Conservation (phyloP, 2,888 invertebrate species). For the Athrips mouffetella region DNA sequence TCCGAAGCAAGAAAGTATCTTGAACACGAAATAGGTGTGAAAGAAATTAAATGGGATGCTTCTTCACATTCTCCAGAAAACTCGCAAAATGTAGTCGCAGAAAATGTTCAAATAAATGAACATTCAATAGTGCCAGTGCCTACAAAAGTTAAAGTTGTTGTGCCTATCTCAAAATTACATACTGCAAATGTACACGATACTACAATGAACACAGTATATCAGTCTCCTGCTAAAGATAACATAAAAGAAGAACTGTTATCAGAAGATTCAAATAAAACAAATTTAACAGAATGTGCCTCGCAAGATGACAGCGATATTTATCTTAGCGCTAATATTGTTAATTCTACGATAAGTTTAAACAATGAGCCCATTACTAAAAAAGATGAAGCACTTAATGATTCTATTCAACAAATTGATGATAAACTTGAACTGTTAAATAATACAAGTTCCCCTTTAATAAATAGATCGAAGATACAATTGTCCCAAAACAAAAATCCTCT, state of each 20-base stretch:
- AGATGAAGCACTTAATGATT: not conserved
- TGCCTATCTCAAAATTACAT: not conserved
- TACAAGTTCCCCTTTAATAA: slow-evolving; percentile 6
- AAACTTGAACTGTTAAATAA: not conserved
- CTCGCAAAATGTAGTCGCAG: not conserved
- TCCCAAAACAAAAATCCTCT: not conserved
- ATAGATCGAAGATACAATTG: not conserved
- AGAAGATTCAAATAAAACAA: not conserved
- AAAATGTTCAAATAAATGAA: not conserved
- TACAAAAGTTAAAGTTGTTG: not conserved
- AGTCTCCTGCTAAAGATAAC: not conserved
- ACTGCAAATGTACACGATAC: not conserved
- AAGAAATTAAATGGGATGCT: slow-evolving; percentile 82
- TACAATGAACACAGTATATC: not conserved
- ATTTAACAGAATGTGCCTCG: not conserved
- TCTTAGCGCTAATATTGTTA: slow-evolving; percentile 8
- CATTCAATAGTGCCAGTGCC: not conserved
- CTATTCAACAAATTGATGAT: not conserved
- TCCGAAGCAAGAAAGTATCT: slow-evolving; percentile 86
- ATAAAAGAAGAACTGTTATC: not conserved
- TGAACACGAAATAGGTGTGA: slow-evolving; percentile 85
- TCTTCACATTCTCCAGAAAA: not conserved
- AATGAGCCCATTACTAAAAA: not conserved
- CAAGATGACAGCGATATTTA: slow-evolving; percentile 10
- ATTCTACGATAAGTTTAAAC: not conserved